These are phyloP conservation scores for Cataglyphis livida DNA, from an alignment of 2,888 invertebrate genomes.

Conservation along the genomic window DNA sequence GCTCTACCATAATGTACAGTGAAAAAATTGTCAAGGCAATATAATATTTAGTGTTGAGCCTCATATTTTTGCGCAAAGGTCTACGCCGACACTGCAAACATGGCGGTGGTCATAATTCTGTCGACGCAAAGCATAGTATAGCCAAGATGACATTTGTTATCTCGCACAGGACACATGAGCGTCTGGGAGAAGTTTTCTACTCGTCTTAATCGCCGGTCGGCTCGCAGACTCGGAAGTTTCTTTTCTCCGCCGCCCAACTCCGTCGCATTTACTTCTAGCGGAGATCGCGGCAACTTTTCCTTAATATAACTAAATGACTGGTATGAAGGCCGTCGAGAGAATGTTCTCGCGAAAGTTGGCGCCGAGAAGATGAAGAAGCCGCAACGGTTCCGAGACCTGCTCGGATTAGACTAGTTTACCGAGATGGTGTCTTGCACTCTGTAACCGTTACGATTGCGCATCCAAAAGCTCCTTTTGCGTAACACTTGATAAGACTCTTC, in stretches of 20 bases:
- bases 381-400: conserved; percentile 43
- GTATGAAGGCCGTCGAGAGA: conserved; percentile 46
- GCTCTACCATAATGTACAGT: background rate
- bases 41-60: background rate
- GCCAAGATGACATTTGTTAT: conserved; percentile 73
- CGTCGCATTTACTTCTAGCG: conserved; percentile 61
- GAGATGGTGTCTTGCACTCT: conserved; percentile 27
- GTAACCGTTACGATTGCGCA: conserved; percentile 43
- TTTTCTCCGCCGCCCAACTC: conserved; percentile 51
- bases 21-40: background rate
- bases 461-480: conserved; percentile 21
- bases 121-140: conserved; percentile 42
- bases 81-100: conserved; percentile 14
- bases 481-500: conserved; percentile 12
- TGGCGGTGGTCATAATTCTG: conserved; percentile 61
- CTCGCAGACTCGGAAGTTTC: conserved; percentile 58
- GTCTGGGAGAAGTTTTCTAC: conserved; percentile 70
- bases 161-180: conserved; percentile 69
- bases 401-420: conserved; percentile 55
- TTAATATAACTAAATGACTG: conserved; percentile 69
- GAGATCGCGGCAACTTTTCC: conserved; percentile 65
- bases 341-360: conserved; percentile 46
- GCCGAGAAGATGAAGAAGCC: conserved; percentile 51
- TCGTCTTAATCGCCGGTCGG: conserved; percentile 63
- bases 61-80: conserved; percentile 53